Conservation (phyloP, 2,113 vertebrate species). For the Neomonachus schauinslandi region DNA sequence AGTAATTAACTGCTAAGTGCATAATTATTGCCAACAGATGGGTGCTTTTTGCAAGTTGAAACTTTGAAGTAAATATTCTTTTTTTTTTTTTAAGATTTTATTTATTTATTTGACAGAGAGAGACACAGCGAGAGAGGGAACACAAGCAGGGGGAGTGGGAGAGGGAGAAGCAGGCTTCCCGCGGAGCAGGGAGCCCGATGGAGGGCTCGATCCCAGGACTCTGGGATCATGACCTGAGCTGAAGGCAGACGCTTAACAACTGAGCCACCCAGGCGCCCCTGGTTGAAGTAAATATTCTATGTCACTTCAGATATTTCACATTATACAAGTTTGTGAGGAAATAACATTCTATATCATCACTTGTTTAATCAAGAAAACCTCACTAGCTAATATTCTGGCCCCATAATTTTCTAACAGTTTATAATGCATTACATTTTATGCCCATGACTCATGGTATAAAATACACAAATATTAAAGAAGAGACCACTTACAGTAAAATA, state of each 20-base stretch:
- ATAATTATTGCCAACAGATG: not conserved
- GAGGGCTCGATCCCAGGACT: too few species aligned
- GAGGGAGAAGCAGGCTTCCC: too few species aligned
- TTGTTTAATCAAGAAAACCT: not conserved
- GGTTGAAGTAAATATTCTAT: not conserved
- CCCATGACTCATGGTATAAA: not conserved
- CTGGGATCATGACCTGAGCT: too few species aligned
- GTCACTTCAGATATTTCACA: not conserved
- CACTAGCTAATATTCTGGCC: not conserved
- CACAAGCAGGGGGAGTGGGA: too few species aligned
- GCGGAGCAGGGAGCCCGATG: too few species aligned
- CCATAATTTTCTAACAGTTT: not conserved
- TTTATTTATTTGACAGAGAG: too few species aligned
- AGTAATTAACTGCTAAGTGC: not conserved
- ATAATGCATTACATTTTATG: not conserved
- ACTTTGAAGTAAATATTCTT: not conserved
- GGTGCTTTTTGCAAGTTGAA: not conserved
- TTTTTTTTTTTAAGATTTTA: too few species aligned
- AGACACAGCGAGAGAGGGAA: too few species aligned
- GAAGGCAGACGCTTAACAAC: too few species aligned
- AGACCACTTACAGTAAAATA: not conserved
- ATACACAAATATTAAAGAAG: not conserved
- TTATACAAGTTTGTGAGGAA: constrained; percentile 3
- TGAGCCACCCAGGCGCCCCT: too few species aligned
- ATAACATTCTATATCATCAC: not conserved